phyloP scores from a whole-genome alignment of 2,888 invertebrate species.

The Pardosa pseudoannulata region DNA sequence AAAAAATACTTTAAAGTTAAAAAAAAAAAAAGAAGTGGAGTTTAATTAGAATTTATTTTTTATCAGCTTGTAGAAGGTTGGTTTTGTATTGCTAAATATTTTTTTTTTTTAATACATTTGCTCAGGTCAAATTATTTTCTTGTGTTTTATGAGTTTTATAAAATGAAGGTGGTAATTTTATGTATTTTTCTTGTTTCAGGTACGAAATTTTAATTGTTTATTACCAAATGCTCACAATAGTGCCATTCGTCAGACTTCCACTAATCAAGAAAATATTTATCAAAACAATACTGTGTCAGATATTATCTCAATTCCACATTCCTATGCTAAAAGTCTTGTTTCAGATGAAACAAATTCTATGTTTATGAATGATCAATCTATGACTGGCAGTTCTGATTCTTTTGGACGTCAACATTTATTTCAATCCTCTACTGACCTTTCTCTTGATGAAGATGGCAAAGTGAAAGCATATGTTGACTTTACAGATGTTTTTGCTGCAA shows the following conservation, averaged over 20 bases:
- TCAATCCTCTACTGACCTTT: constrained; percentile 70
- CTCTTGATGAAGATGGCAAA: constrained; percentile 83
- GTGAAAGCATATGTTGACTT: constrained; percentile 91
- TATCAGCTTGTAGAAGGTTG: too few species aligned
- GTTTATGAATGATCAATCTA: constrained; percentile 43
- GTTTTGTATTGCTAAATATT: too few species aligned
- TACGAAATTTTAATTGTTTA: constrained; percentile 88
- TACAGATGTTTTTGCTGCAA: constrained; percentile 85
- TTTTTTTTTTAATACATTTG: too few species aligned
- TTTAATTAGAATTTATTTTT: too few species aligned
- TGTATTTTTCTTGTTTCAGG: constrained; percentile 30
- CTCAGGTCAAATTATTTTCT: too few species aligned
- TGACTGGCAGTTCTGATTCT: constrained; percentile 61
- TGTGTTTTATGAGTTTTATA: too few species aligned
- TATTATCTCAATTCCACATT: constrained; percentile 24
- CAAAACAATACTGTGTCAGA: constrained; percentile 43
- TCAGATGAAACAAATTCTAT: not conserved
- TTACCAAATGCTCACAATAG: constrained; percentile 82
- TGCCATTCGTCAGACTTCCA: too few species aligned
- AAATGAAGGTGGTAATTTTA: too few species aligned
- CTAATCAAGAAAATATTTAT: constrained; percentile 3
- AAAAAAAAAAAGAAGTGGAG: too few species aligned
- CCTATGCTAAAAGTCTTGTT: constrained; percentile 21
- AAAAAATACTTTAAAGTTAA: too few species aligned
- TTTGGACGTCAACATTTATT: constrained; percentile 49